Base-by-base conservation (phyloP, 1,140 invertebrate genomes). In the Melipona quadrifasciata region DNA sequence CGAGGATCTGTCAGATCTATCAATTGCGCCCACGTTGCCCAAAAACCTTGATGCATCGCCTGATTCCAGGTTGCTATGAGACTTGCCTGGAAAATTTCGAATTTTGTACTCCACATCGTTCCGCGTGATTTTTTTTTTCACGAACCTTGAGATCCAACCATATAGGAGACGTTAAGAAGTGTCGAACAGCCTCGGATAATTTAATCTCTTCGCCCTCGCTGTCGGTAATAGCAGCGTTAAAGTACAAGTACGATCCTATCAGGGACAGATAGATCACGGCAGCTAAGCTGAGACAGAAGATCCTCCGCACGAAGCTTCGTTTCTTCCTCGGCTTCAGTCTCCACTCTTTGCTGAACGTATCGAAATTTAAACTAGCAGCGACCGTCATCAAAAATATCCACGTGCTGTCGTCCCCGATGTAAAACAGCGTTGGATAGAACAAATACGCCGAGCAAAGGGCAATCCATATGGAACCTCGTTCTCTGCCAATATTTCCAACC, bases 141-240 rank as follows among this genome's bases (percentile, higher is more conserved):
- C 73, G 31, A n/a, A 95, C 94, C 93, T 95, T 94, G 19, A 95
- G 87, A 88, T 97, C 96, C n/a, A 94, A 90, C 96, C 96, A 97
- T 89, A 96, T 96, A 19, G 98, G 98, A 17, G 98, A 98, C 2
- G 97, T 98, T 80, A 99, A 97, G 91, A 99, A 98, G 93, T 99
- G 98, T 87, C 97, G 96, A 1, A 99, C 86, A 1, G 98, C 98
- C 93, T 99, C 98, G 77, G 98, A 96, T 12, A 99, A 93, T 80
- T 98, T 98, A 1, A 99, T 96, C 92, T 98, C 97, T 88, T 99
- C 98, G 11, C 98, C 98, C 85, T 99, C 97, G 77, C 96, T 97
- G 90, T 98, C 98, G 1, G 97, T 97, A 24, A 99, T 95, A 67
- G 96, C 97, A 21, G 98, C 98, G 92, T 99, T 99, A 93, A 99